phyloP scores from a whole-genome alignment of 2,888 invertebrate genomes.

The Halictus quadricinctus region DNA sequence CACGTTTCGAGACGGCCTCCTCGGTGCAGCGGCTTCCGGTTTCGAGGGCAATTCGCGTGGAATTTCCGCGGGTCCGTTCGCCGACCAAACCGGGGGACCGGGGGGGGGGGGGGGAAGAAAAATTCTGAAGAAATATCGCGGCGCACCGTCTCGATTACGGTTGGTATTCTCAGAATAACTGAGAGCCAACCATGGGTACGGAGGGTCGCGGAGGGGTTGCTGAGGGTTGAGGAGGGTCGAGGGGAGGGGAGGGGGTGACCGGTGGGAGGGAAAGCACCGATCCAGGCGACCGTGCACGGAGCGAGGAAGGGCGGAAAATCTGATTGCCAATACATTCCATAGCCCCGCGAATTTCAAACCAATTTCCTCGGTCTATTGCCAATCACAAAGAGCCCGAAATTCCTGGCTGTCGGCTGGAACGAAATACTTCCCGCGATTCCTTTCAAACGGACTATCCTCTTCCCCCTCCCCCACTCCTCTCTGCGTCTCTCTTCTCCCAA shows the following conservation, averaged over 20 bases:
- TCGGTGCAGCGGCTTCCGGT: neutral
- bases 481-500: neutral
- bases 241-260: conserved; percentile 23
- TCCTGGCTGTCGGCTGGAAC: conserved; percentile 73
- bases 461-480: neutral
- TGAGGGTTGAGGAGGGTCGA: neutral
- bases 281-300: conserved; percentile 51
- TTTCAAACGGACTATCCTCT: conserved; percentile 52
- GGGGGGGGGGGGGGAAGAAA: conserved; percentile 17
- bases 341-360: conserved; percentile 77
- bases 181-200: conserved; percentile 36
- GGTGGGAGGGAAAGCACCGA: conserved; percentile 37
- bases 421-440: conserved; percentile 72
- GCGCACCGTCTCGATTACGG: conserved; percentile 35
- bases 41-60: conserved; percentile 20
- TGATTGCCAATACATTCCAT: conserved; percentile 80
- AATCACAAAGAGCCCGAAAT: conserved; percentile 77
- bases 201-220: conserved; percentile 19
- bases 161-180: conserved; percentile 72
- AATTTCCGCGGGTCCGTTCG: conserved; percentile 22
- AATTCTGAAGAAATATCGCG: conserved; percentile 54
- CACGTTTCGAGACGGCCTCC: neutral
- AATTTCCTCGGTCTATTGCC: conserved; percentile 79
- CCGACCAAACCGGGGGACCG: neutral
- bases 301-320: conserved; percentile 73